phyloP scores from a whole-genome alignment of 2,113 vertebrate genomes.

The Melanostigma gelatinosum region DNA sequence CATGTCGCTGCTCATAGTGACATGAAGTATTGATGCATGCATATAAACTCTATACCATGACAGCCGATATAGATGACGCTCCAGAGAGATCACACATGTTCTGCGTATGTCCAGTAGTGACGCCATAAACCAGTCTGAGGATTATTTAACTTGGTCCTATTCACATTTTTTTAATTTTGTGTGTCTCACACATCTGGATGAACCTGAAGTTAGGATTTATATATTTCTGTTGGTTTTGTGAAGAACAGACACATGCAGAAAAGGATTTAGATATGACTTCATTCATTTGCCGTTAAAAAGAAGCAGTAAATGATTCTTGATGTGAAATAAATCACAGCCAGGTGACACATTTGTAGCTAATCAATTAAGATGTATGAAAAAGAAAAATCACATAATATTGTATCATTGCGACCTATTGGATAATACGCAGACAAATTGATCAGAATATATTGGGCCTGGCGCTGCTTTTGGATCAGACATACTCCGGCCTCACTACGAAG shows the following conservation, averaged over 20 bases:
- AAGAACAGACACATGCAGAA: background rate
- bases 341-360: background rate
- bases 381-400: slow-evolving; percentile 12
- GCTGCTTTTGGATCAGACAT: slow-evolving; percentile 47
- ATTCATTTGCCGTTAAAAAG: background rate
- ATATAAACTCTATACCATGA: background rate
- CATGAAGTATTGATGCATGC: background rate
- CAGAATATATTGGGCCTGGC: background rate
- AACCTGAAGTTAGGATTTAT: background rate
- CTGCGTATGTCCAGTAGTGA: background rate
- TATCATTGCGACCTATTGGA: background rate
- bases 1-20: background rate
- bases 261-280: background rate
- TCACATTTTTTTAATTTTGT: background rate
- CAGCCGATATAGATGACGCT: background rate
- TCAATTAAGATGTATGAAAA: background rate
- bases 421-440: background rate
- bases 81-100: background rate
- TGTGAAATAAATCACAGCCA: background rate
- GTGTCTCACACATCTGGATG: background rate
- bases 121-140: background rate
- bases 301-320: background rate
- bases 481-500: slow-evolving; percentile 80
- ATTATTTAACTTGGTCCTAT: background rate
- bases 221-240: background rate